Evolutionary conservation across 1,140 invertebrate species (phyloP).

Genomic region (Diachasma alloeum): DNA sequence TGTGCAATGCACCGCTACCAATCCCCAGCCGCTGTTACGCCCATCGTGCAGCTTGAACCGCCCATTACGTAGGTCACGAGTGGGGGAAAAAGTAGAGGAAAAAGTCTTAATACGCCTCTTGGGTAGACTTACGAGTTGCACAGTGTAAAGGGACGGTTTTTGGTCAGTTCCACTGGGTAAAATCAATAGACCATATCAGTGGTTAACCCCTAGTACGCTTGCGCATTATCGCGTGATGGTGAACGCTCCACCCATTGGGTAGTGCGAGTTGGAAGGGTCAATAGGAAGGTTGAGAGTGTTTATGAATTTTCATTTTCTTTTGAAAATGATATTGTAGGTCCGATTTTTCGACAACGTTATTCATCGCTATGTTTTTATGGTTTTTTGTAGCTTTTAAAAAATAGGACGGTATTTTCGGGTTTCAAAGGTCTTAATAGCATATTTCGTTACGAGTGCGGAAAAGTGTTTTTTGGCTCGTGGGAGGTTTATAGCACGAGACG

Average conservation of each 20-base stretch:
- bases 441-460: too few relatives aligned
- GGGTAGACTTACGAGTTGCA: not conserved
- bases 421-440: too few relatives aligned
- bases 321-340: too few relatives aligned
- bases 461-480: too few relatives aligned
- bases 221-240: constrained; percentile 46
- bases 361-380: too few relatives aligned
- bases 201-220: constrained; percentile 51
- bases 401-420: too few relatives aligned
- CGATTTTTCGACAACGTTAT: too few relatives aligned
- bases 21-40: not conserved
- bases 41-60: not conserved
- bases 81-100: not conserved
- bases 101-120: not conserved
- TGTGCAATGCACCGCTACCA: not conserved
- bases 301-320: not conserved
- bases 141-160: not conserved
- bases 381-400: too few relatives aligned
- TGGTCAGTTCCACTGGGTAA: not conserved
- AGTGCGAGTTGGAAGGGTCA: not conserved
- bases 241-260: constrained; percentile 37
- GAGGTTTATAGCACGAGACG: too few relatives aligned
- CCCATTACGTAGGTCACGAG: not conserved
- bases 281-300: not conserved
- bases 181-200: constrained; percentile 58